Evolutionary conservation across 2,113 vertebrate genomes (phyloP), one percentile per base, ranked within the genome.

Genomic region (Corythornis cristatus): DNA sequence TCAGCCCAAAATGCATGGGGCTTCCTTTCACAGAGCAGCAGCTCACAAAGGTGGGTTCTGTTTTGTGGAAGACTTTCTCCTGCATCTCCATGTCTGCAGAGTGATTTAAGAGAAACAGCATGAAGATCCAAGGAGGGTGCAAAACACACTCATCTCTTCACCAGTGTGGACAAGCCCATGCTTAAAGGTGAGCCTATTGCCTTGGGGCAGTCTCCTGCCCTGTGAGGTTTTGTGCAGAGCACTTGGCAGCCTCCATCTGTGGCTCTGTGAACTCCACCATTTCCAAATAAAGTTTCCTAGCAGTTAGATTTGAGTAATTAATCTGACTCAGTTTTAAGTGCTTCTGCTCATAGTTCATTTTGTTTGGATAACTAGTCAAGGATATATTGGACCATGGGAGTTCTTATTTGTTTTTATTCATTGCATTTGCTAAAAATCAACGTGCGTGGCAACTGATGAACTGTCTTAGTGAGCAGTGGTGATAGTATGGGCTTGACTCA

Each of bases 281-380:
- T 80, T 96, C 97, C 96, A 97, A 97, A 96, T 97, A 92, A 97
- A 96, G 83, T 57, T 94, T 62, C 42, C 48, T 74, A 83, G 64
- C 45, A 50, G 61, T 66, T 51, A 74, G 50, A 57, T 78, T 82
- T 64, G 83, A 53, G 68, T 93, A 94, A 96, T 88, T 72, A 58
- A 84, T 5, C 43, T 1, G 21, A 37, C 62, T 79, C 0, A 0
- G n/a, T 35, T 88, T 86, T 85, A 93, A 96, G 70, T 84, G 89
- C 43, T 84, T 87, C 73, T 84, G 73, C 81, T 84, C 50, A 61
- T 89, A 93, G 89, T 88, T 86, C 85, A 89, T 90, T 93, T 86
- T 94, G 88, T 95, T 96, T 97, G 88, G 90, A 84, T 86, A 93
- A 88, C 72, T 91, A 93, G 88, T 87, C 83, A 95, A 86, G 57